Percentiles rank a stretch among this genome's conserved stretches.
These are phyloP conservation scores for Nycticorax nycticorax DNA, from an alignment of 2,113 vertebrate species.

Conservation along the genomic window DNA sequence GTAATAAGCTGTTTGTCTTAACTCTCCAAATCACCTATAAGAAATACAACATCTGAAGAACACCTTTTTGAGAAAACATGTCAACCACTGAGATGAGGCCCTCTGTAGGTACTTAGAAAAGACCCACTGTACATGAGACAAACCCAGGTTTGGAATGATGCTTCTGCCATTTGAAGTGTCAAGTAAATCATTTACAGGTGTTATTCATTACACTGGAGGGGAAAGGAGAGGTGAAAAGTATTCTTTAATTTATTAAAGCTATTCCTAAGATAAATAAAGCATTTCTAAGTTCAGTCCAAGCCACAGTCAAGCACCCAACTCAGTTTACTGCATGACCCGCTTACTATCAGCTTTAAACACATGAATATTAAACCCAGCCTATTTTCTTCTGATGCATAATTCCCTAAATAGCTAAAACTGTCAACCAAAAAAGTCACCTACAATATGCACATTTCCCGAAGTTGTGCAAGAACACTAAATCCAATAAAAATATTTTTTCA, in stretches of 20 bases:
- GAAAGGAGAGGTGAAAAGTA: neutral
- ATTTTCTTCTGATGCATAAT: neutral
- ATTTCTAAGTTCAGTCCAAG: neutral
- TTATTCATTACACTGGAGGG: neutral
- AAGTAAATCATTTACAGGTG: neutral
- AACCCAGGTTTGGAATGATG: neutral
- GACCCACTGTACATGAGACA: neutral
- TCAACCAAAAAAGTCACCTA: neutral
- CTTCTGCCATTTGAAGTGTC: neutral
- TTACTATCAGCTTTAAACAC: neutral
- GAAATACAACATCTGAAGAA: neutral
- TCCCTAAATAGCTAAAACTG: neutral
- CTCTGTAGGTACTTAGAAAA: neutral
- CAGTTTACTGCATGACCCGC: neutral
- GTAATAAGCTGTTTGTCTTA: neutral
- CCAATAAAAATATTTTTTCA: neutral
- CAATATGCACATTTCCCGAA: neutral
- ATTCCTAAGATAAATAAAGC: neutral
- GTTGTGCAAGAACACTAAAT: neutral
- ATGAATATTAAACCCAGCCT: neutral
- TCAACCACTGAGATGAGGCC: fast-evolving
- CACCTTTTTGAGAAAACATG: neutral
- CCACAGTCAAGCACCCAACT: neutral
- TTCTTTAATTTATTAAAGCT: neutral
- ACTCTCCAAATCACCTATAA: neutral